Base-by-base conservation (phyloP, 2,797 vertebrate genomes). In the Chloroceryle amazona region DNA sequence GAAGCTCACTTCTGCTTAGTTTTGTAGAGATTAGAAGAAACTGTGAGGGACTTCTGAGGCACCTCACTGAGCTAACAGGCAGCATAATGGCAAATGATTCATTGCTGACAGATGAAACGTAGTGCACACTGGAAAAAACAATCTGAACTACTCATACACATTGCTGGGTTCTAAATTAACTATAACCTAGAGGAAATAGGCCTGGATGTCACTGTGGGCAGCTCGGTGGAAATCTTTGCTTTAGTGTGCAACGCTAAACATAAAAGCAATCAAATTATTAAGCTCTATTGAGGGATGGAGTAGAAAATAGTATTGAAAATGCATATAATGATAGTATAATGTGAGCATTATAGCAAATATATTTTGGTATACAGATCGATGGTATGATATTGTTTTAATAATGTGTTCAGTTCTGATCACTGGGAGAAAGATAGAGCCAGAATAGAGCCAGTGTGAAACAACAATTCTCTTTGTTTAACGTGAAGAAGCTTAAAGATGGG, bases 101-200 rank as follows among this genome's bases (percentile, higher is more conserved):
- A 81, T 95, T 92, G 73, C 90, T 96, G 95, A 89, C 80, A 94
- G 90, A 73, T 91, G 76, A 94, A 95, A 96, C 5, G 1, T 91
- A 84, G 62, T 66, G 52, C 58, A 23, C 29, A 28, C 41, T 66
- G 90, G 80, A 73, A 83, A 66, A 94, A 91, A 29, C 81, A 92
- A 89, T 91, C 92, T 90, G 88, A 93, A 52, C 58, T 89, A 79
- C 85, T 94, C 70, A 55, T 88, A 95, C 76, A 93, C 88, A 29
- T 95, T 86, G 76, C 89, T 94, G 73, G 35, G 31, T 63, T 95
- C 85, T 93, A 95, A 96, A 95, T 94, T 95, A 94, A 91, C 94
- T 95, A 60, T 88, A 89, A 93, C 62, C 65, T 95, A 88, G 68
- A 95, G 90, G 86, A 95, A 92, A 93, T 82, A 63, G 41, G 60